Conservation (phyloP, 2,797 vertebrate genomes). For the Coccyzus lansbergi region DNA sequence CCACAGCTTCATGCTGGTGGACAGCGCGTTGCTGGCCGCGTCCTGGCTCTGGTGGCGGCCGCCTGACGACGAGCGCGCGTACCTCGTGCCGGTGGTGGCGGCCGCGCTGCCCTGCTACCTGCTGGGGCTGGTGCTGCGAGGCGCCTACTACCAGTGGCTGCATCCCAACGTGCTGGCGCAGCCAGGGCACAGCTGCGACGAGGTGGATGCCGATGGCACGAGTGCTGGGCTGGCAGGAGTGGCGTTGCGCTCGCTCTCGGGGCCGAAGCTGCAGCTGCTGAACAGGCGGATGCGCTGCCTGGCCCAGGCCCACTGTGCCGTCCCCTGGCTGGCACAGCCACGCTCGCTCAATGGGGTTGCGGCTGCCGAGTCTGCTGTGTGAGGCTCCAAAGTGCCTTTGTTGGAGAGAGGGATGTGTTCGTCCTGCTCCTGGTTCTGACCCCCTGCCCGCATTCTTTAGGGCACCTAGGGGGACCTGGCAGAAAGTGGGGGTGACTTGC, state of each 20-base stretch:
- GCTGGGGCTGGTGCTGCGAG: slow-evolving; percentile 83
- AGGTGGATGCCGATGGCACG: slow-evolving; percentile 27
- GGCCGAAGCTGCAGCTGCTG: background rate
- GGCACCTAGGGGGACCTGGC: background rate
- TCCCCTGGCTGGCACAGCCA: rapidly evolving
- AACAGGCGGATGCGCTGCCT: slow-evolving; percentile 61
- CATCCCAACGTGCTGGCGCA: slow-evolving; percentile 79
- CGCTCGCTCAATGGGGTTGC: background rate
- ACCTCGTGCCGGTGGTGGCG: slow-evolving; percentile 37
- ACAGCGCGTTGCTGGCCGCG: slow-evolving; percentile 79
- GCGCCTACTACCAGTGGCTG: slow-evolving; percentile 87
- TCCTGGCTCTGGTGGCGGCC: slow-evolving; percentile 79
- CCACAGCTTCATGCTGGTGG: slow-evolving; percentile 82
- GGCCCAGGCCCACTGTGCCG: slow-evolving; percentile 28
- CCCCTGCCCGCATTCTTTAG: background rate
- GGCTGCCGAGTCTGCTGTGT: background rate
- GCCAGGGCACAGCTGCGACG: background rate
- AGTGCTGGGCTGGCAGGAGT: rapidly evolving
- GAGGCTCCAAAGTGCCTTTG: background rate
- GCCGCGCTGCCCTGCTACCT: slow-evolving; percentile 76
- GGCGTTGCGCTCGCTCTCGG: rapidly evolving
- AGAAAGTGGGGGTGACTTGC: background rate
- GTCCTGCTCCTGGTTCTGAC: background rate
- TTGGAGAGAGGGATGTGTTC: rapidly evolving
- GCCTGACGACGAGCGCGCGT: slow-evolving; percentile 31